Evolutionary conservation across 2,113 vertebrate genomes (phyloP).

Genomic region (Salvelinus namaycush): DNA sequence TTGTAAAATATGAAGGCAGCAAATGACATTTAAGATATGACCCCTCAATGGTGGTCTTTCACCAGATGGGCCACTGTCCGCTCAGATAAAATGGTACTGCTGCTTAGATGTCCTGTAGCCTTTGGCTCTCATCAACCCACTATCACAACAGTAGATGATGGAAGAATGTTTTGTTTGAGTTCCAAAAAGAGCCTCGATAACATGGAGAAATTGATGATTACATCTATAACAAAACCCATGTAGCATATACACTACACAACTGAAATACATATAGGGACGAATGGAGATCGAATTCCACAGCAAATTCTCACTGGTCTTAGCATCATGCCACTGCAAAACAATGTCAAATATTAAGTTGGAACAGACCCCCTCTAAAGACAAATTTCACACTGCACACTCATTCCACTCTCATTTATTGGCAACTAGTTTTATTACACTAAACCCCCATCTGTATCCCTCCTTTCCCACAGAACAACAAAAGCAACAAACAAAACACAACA

Average conservation of each 20-base stretch:
- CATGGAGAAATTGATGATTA: neutral
- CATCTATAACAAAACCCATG: neutral
- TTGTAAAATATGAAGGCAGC: neutral
- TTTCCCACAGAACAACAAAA: constrained; percentile 16
- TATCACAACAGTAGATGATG: neutral
- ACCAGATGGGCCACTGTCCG: constrained; percentile 41
- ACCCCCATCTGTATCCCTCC: neutral
- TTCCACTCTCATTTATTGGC: constrained; percentile 23
- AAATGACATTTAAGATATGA: neutral
- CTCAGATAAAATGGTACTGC: constrained; percentile 12
- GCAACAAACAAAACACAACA: constrained; percentile 29
- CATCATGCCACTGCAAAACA: constrained; percentile 1
- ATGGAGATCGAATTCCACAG: neutral
- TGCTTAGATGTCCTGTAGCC: neutral
- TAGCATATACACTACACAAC: neutral
- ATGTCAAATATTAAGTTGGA: neutral
- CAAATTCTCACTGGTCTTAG: neutral
- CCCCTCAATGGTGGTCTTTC: neutral
- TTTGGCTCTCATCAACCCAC: neutral
- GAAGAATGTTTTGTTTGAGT: neutral
- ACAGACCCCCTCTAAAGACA: constrained; percentile 9
- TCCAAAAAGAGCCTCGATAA: neutral
- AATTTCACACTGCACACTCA: constrained; percentile 12
- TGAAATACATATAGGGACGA: neutral
- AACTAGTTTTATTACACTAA: constrained; percentile 3